Evolutionary conservation across 1,140 invertebrate species (phyloP), one percentile per base, ranked within the genome.

Genomic region (Tetramorium parvispinum): DNA sequence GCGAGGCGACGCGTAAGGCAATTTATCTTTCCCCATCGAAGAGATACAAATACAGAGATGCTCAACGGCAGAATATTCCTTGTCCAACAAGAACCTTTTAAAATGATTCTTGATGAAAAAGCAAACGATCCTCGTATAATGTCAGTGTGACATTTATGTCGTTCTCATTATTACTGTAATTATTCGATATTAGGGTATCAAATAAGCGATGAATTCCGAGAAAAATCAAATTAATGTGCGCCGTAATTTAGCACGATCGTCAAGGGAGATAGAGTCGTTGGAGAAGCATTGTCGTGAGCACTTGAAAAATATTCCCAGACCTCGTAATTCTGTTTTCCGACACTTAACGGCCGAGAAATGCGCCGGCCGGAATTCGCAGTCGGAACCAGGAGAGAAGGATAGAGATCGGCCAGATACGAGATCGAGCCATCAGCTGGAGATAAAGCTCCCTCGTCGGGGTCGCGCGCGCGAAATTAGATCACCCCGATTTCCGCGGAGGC

Each of bases 391-490:
- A 32, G 24, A 65, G 24, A 55, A 59, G 32, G 68, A 75, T 75
- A 73, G 79, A 83, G 68, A 83, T 83, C 43, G 32, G 55, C 51
- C 53, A 83, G 79, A 83, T 83, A 83, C 79, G 68, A 46, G 66
- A 71, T 82, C 79, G 79, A 46, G 68, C 66, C 66, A 82, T 82
- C 79, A 59, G 16, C 27, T 43, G 24, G 40, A 83, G 68, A 75
- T 83, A 73, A 40, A 59, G 53, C 68, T 83, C 59, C 8, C 51
- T 59, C 68, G 51, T 57, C 24, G 79, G 49, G 65, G n/a, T 71
- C 79, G 40, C 65, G 61, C 79, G 79, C 21, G 27, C 68, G 43
- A 75, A 75, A 83, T 83, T 83, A 83, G 79, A 83, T 83, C 68
- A n/a, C 8, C 46, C 27, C 40, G 68, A 83, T 83, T 71, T 83